phyloP scores from a whole-genome alignment of 1,140 invertebrate genomes.

The Oncopodura yosiiana region DNA sequence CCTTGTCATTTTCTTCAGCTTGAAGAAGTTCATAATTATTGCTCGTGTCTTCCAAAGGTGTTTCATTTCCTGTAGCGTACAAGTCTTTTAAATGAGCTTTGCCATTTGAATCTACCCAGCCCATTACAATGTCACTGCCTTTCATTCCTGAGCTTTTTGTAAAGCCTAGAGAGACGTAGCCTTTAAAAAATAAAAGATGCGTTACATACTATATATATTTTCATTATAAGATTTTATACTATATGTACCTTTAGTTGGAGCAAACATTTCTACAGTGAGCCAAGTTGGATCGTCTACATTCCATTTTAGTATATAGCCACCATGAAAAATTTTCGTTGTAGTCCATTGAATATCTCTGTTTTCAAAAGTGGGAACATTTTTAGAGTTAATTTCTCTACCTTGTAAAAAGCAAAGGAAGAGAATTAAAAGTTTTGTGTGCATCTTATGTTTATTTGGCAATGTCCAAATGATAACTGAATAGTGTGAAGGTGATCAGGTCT shows the following conservation, averaged over 20 bases:
- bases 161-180: constrained; percentile 65
- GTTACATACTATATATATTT: no score
- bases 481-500: no score
- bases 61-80: constrained; percentile 49
- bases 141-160: constrained; percentile 60
- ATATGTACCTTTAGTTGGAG: constrained; percentile 57
- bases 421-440: no score
- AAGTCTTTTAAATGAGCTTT: constrained; percentile 56
- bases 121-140: constrained; percentile 65
- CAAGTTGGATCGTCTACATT: background rate
- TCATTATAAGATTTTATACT: constrained; percentile 59
- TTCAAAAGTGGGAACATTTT: no score
- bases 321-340: no score
- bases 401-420: no score
- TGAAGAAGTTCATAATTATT: constrained; percentile 58
- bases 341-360: no score
- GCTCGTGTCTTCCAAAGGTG: constrained; percentile 56
- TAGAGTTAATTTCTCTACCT: no score
- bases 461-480: no score
- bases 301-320: constrained; percentile 23
- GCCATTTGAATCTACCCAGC: constrained; percentile 67
- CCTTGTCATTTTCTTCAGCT: constrained; percentile 34
- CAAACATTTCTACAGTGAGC: constrained; percentile 48
- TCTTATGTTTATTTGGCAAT: no score
- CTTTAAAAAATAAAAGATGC: no score